phyloP scores from a whole-genome alignment of 2,113 vertebrate species.

The Sinosuthora webbiana region DNA sequence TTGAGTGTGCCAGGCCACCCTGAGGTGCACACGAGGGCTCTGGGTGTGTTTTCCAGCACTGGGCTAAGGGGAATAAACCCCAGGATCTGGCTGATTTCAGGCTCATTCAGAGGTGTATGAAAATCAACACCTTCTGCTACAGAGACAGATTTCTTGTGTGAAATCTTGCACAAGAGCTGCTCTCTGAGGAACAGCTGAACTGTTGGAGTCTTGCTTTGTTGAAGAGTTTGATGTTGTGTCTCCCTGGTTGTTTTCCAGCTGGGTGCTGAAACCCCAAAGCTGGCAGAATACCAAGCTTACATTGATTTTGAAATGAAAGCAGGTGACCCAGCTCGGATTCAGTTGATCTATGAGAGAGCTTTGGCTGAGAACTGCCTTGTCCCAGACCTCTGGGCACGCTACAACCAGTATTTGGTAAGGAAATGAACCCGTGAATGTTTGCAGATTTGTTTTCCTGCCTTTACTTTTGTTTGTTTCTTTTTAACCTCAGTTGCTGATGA shows the following conservation, averaged over 20 bases:
- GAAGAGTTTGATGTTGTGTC: background rate
- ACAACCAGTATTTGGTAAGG: constrained; percentile 92
- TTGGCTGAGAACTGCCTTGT: constrained; percentile 96
- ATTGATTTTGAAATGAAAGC: constrained; percentile 91
- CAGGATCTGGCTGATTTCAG: background rate
- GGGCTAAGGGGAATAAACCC: background rate
- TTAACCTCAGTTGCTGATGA: background rate
- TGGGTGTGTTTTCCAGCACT: background rate
- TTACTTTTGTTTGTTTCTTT: background rate
- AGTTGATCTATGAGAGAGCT: constrained; percentile 90
- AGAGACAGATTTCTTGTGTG: background rate
- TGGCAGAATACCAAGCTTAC: constrained; percentile 92
- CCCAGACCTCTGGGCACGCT: constrained; percentile 94
- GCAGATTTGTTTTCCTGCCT: background rate
- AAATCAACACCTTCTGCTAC: background rate
- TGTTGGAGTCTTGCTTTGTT: background rate
- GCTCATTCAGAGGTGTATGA: fast-evolving
- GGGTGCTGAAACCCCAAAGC: constrained; percentile 87
- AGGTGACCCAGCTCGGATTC: constrained; percentile 91
- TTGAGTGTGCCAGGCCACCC: background rate
- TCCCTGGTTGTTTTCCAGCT: constrained; percentile 73
- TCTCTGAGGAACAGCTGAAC: background rate
- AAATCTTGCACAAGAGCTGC: background rate
- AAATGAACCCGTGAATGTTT: background rate
- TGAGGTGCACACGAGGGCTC: background rate